Conservation (phyloP, 2,797 vertebrate genomes). For the Gephyroberyx darwinii region DNA sequence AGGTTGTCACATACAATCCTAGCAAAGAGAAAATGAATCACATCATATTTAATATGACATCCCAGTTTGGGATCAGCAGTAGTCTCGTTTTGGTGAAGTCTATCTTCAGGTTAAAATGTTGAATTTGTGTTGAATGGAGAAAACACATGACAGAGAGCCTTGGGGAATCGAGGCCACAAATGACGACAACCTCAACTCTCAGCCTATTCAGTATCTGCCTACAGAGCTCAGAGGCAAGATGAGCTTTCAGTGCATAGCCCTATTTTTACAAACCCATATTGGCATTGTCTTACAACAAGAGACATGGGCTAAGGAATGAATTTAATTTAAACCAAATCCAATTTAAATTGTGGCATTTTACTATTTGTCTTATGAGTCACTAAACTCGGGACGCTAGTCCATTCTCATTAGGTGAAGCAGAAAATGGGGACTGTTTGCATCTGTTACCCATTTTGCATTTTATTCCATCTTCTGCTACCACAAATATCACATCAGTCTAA, state of each 20-base stretch:
- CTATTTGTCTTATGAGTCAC: background rate
- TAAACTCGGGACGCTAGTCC: background rate
- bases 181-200: slow-evolving; percentile 23
- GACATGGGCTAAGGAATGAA: background rate
- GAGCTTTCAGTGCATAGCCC: slow-evolving; percentile 6
- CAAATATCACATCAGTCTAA: slow-evolving; percentile 18
- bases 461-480: background rate
- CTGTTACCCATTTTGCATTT: background rate
- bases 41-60: background rate
- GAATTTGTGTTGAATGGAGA: slow-evolving; percentile 35
- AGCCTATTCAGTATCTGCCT: slow-evolving; percentile 17
- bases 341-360: background rate
- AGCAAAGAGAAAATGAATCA: background rate
- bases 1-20: background rate
- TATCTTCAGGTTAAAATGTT: slow-evolving; percentile 22
- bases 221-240: background rate
- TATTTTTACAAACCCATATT: too few species aligned
- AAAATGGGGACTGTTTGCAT: background rate
- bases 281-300: background rate
- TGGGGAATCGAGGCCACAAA: slow-evolving; percentile 48
- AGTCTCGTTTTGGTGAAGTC: slow-evolving; percentile 1
- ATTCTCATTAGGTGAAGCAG: background rate
- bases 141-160: slow-evolving; percentile 45
- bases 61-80: slow-evolving; percentile 3
- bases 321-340: background rate